These are phyloP conservation scores for Botia almorhae DNA, from an alignment of 2,797 vertebrate species.

Conservation along the genomic window DNA sequence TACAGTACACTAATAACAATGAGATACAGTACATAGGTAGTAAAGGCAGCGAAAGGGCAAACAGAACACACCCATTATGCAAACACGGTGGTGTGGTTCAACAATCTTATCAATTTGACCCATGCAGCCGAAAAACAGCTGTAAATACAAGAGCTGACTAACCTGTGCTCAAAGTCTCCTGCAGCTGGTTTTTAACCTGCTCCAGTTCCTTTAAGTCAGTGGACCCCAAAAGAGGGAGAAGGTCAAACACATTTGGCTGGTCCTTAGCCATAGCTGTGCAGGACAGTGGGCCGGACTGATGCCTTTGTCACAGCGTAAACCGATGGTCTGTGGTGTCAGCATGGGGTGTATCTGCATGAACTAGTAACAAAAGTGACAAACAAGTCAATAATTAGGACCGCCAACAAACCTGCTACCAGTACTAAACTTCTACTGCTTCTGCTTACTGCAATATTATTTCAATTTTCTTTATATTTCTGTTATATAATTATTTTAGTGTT, in stretches of 20 bases:
- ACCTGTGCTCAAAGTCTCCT: constrained; percentile 89
- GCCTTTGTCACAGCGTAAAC: constrained; percentile 44
- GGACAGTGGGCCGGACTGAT: constrained; percentile 39
- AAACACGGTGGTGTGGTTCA: background rate
- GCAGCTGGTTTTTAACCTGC: constrained; percentile 82
- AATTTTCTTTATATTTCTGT: too few relatives aligned
- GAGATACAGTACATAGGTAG: constrained; percentile 44
- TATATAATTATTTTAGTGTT: too few relatives aligned
- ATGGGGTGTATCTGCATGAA: constrained; percentile 52
- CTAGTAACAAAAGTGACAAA: background rate
- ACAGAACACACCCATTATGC: background rate
- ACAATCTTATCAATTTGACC: background rate
- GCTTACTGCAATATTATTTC: too few relatives aligned
- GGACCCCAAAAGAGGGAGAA: constrained; percentile 90
- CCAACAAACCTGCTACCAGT: background rate
- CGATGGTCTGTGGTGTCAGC: constrained; percentile 52
- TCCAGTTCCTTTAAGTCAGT: constrained; percentile 86
- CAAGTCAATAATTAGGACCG: background rate
- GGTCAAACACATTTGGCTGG: constrained; percentile 82
- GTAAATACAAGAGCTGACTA: constrained; percentile 63
- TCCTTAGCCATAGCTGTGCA: constrained; percentile 83
- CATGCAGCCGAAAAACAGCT: constrained; percentile 41
- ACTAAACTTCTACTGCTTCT: too few relatives aligned
- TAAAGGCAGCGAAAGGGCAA: constrained; percentile 43
- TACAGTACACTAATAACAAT: background rate